Base-by-base conservation (phyloP, 2,888 invertebrate species). In the Andrena hattorfiana region DNA sequence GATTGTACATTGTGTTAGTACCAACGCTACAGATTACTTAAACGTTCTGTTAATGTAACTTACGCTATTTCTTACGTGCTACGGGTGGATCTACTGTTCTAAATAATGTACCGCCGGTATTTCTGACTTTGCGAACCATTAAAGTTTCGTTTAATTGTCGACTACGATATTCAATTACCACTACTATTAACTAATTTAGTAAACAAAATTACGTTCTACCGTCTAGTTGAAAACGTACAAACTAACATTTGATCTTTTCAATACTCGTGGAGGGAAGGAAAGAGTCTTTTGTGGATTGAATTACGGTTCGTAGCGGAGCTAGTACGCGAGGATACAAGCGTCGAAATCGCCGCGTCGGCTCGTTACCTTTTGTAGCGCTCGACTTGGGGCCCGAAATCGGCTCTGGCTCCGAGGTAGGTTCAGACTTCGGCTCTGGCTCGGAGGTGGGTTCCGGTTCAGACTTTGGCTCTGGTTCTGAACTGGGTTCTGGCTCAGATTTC, bases 381-480 rank as follows among this genome's bases (percentile, higher is more conserved):
- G 91, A 86, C 79, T 90, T 92, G 77, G 75, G 86, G 77, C 87
- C 90, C 74, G 90, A 78, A 70, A 93, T 93, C 1, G 94, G 91
- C 81, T 93, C 91, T 2, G 93, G 89, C 54, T 89, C 85, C 5
- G 94, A 92, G 68, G 94, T 92, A 0, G 92, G 89, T 76, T 91
- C 92, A 0, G 94, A 94, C 79, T 94, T 94, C 0, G 95, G 93
- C 64, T 94, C 94, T 0, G 95, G 92, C 86, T 95, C 94, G 1
- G 93, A 88, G 62, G 88, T 85, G 30, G 94, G 91, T 64, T 85
- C 94, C 0, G 95, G 93, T 59, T 94, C 93, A 0, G 94, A 86
- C 54, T 88, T 85, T 0, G 93, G 88, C 75, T 92, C 89, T 0
- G 94, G 92, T 68, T 94, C 94, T 0, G 20, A 54, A 0, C 0